A percentile compares a stretch with the other conserved stretches of the same genome.
Evolutionary conservation across 2,113 vertebrate genomes (phyloP).

Genomic region (Labeo rohita): DNA sequence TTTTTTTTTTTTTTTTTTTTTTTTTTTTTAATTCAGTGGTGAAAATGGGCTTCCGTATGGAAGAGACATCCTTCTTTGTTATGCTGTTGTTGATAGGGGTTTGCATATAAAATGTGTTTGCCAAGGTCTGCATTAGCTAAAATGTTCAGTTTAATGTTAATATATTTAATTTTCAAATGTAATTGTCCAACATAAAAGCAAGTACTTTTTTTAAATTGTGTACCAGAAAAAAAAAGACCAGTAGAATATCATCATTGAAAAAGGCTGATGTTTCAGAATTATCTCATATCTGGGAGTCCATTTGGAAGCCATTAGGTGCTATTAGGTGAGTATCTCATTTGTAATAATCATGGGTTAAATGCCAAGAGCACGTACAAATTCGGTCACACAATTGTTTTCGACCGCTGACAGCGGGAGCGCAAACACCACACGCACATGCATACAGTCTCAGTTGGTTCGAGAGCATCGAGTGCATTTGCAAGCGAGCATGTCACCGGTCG

Average conservation of each 20-base stretch:
- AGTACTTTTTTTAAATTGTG: not conserved
- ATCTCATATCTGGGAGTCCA: slow-evolving; percentile 62
- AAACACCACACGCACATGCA: not conserved
- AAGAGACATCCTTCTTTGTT: not conserved
- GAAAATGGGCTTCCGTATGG: not conserved
- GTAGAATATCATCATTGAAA: too few species aligned
- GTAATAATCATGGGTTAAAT: slow-evolving; percentile 82
- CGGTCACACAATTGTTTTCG: not conserved
- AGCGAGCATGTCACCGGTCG: not conserved
- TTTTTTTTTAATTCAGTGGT: not conserved
- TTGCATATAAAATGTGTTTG: not conserved
- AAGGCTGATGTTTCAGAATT: not conserved
- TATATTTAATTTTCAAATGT: not conserved
- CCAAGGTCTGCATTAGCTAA: not conserved
- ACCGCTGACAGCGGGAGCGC: not conserved
- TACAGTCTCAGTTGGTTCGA: not conserved
- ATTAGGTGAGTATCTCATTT: slow-evolving; percentile 83
- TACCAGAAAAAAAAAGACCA: not conserved
- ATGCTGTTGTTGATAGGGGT: not conserved
- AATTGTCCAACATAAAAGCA: not conserved
- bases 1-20: too few species aligned
- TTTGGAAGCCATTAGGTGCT: slow-evolving; percentile 81
- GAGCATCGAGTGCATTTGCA: not conserved
- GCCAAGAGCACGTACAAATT: slow-evolving; percentile 68
- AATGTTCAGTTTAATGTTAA: not conserved